Evolutionary conservation across 2,113 vertebrate species (phyloP), one percentile per base, ranked within the genome.

Genomic region (Xyliphius kryptos): DNA sequence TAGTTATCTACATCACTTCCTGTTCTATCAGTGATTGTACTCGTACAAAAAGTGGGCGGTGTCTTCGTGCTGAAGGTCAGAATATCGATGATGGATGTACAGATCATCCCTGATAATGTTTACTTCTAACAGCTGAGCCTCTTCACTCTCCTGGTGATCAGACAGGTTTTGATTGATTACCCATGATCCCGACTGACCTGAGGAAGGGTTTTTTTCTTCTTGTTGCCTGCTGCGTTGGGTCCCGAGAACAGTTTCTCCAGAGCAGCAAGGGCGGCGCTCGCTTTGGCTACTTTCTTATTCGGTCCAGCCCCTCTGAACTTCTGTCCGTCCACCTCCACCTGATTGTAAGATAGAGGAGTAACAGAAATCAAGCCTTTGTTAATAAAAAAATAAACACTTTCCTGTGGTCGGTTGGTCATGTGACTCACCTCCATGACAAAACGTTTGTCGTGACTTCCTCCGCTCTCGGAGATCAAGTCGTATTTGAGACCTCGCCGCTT

Each of bases 281-380:
- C 96, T 84, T 99, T 99, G 69, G 96, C 96, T 81, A 99, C 94
- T 74, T 99, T 99, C 87, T 99, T 99, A 82, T 99, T 99, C 80
- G 96, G 95, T 73, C 96, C 96, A 54, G 96, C 93, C 20, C 95
- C 95, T 67, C 92, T 90, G 79, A 99, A 99, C 78, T 97, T 97
- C 88, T 99, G 96, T 63, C 94, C 91, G 46, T 99, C 96, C n/a
- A 99, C 96, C 83, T 98, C 96, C 84, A 99, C 96, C 96, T 99
- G 75, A n/a, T n/a, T n/a, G n/a, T n/a, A n/a, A n/a, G n/a, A n/a
- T n/a, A n/a, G n/a, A n/a, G n/a, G n/a, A n/a, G n/a, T n/a, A n/a
- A n/a, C n/a, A n/a, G n/a, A n/a, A n/a, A n/a, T n/a, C n/a, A n/a
- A n/a, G n/a, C 10, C 40, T n/a, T 11, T 3, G 2, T 46, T 46